Percentiles rank a stretch among this genome's conserved stretches.
phyloP scores from a whole-genome alignment of 2,888 invertebrate species.

The Dynastes tityus region DNA sequence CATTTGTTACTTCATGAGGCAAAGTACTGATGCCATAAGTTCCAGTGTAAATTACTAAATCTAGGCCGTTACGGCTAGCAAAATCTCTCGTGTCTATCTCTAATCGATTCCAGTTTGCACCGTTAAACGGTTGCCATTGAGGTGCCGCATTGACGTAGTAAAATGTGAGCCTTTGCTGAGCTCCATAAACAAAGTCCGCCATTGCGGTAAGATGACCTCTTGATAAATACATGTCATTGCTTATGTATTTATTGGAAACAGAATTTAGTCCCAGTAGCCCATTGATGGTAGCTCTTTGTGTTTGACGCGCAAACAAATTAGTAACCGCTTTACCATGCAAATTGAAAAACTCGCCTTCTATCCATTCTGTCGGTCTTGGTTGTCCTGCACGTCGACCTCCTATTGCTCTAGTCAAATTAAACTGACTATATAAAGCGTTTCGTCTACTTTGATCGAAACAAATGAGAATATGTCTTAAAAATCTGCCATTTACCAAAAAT shows the following conservation, averaged over 20 bases:
- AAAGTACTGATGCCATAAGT: constrained; percentile 75
- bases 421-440: constrained; percentile 73
- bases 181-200: constrained; percentile 76
- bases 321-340: constrained; percentile 63
- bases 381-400: constrained; percentile 71
- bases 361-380: constrained; percentile 69
- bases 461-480: constrained; percentile 70
- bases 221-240: constrained; percentile 69
- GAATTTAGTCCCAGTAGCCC: constrained; percentile 60
- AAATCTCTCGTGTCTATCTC: constrained; percentile 71
- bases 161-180: constrained; percentile 76
- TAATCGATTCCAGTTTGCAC: constrained; percentile 73
- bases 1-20: constrained; percentile 67
- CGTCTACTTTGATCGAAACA: constrained; percentile 73
- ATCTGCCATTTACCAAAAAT: constrained; percentile 70
- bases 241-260: constrained; percentile 69
- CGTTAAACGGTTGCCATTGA: constrained; percentile 79
- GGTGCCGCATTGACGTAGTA: constrained; percentile 79
- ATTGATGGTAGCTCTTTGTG: constrained; percentile 63
- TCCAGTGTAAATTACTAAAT: constrained; percentile 75
- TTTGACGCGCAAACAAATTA: constrained; percentile 57
- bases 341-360: constrained; percentile 70
- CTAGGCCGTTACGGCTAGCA: constrained; percentile 65
- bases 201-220: constrained; percentile 78
- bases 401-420: constrained; percentile 70